Evolutionary conservation across 1,140 invertebrate species (phyloP), one percentile per base, ranked within the genome.

Genomic region (Lepidurus packardi): DNA sequence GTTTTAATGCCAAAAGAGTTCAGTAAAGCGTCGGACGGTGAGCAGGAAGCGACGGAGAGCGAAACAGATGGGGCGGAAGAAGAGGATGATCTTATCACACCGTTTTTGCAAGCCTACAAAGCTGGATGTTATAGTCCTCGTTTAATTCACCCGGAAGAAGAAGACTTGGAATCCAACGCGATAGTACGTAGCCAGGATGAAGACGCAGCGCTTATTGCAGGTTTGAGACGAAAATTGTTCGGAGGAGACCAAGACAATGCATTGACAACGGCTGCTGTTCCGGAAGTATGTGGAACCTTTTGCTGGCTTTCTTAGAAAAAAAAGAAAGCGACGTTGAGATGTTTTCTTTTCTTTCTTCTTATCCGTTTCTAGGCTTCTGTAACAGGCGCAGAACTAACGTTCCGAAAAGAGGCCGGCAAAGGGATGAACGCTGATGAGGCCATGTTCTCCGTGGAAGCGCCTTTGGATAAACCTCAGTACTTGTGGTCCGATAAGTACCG

Each of bases 401-500:
- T 90, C 82, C 86, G 89, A 78, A 83, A 90, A 81, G 93, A 94
- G 86, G 96, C 95, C 0, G 86, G 92, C 25, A 94, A 96, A 83
- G 93, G 94, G 1, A 97, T 96, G 94, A 90, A 88, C 7, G 89
- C 89, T 73, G 95, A 97, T 82, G 97, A 98, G 85, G 94, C 92
- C 1, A 90, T 92, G 80, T 99, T 99, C 86, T 94, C 93, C 78
- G 96, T 96, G 7, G 97, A 99, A 86, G 90, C 93, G 11, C 87
- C 90, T 4, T 83, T 97, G 42, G 93, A 95, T 81, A 91, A 91
- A 77, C 93, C 96, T 85, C 91, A 94, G 4, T 97, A 97, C 84
- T 85, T 98, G 7, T 99, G 98, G 96, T 96, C 96, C 0, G 97
- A 99, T 83, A 99, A 99, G 86, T 99, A 99, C 85, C 87, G 97